Percentiles rank a stretch among this genome's conserved stretches.
These are phyloP conservation scores for Sturnus vulgaris DNA, from an alignment of 2,113 vertebrate genomes.

Conservation along the genomic window DNA sequence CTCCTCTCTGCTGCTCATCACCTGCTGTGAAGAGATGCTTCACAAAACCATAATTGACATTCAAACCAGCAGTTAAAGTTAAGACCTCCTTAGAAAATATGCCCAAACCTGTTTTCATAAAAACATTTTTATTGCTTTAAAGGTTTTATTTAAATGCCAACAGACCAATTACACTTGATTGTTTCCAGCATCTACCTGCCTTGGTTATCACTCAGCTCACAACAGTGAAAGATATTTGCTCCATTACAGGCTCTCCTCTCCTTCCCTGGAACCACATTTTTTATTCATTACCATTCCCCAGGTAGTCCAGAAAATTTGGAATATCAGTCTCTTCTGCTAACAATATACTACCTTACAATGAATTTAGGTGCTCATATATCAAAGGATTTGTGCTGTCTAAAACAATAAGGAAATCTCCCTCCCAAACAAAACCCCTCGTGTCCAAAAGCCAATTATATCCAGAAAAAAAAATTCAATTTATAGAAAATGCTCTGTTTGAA, in stretches of 20 bases:
- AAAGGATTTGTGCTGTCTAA: background rate
- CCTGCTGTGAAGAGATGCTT: background rate
- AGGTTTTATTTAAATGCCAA: constrained; percentile 51
- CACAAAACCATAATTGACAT: constrained; percentile 5
- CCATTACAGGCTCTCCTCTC: background rate
- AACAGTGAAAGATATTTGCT: background rate
- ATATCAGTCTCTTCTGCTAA: background rate
- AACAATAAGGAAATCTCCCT: background rate
- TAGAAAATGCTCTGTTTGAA: background rate
- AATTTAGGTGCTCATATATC: background rate
- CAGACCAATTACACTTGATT: constrained; percentile 28
- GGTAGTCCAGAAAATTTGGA: background rate
- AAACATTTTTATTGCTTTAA: constrained; percentile 53
- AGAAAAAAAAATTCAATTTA: background rate
- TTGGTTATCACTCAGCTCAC: background rate
- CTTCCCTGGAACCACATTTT: background rate
- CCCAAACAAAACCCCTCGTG: background rate
- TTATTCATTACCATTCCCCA: background rate
- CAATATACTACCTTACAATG: background rate
- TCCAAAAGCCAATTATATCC: background rate
- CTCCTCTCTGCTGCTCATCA: background rate
- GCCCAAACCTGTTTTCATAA: constrained; percentile 43
- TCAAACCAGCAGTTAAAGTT: background rate
- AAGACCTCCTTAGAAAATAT: background rate
- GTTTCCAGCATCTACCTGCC: constrained; percentile 30